Base-by-base conservation (phyloP, 2,113 vertebrate genomes). In the Silurus glanis region DNA sequence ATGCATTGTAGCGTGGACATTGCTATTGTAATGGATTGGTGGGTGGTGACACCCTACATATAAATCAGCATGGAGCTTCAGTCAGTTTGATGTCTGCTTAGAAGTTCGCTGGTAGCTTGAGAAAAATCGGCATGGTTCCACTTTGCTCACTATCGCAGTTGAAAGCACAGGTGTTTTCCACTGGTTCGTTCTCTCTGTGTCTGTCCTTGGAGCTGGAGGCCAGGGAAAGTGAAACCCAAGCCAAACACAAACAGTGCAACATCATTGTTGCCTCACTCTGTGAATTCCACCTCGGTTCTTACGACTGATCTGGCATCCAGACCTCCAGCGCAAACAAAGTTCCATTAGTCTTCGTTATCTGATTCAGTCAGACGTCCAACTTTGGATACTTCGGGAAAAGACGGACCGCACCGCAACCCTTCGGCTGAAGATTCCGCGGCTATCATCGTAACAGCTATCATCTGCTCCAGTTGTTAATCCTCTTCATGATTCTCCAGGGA, bases 401-500 rank as follows among this genome's bases (percentile, higher is more conserved):
- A 53, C n/a, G 74, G 49, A 66, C 83, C 78, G 61, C 14, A 9
- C 74, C 12, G 51, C 25, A 51, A 62, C 28, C 49, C 74, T 62
- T 75, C 51, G 67, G 49, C 25, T n/a, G 14, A 74, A 61, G 66
- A 71, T 86, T 72, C n/a, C 58, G 5, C 25, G 8, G 64, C 49
- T 59, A 69, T 86, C 55, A 25, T 66, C 78, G 23, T 58, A 67
- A 58, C 67, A n/a, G 5, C 55, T 28, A 71, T 86, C 78, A 37
- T 86, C 80, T 82, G 67, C 67, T 86, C 67, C 79, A 71, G 85
- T 67, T 85, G 49, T 85, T 85, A 80, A 67, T 81, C 79, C 55
- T 72, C 79, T 56, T 21, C 45, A 86, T 7, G 25, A 59, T 75
- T 82, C 85, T 82, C 79, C 58, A 37, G 80, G 80, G 85, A 82